Percentiles rank a stretch among this genome's conserved stretches.
Conservation (phyloP, 1,140 invertebrate genomes). For the Grapholita molesta region DNA sequence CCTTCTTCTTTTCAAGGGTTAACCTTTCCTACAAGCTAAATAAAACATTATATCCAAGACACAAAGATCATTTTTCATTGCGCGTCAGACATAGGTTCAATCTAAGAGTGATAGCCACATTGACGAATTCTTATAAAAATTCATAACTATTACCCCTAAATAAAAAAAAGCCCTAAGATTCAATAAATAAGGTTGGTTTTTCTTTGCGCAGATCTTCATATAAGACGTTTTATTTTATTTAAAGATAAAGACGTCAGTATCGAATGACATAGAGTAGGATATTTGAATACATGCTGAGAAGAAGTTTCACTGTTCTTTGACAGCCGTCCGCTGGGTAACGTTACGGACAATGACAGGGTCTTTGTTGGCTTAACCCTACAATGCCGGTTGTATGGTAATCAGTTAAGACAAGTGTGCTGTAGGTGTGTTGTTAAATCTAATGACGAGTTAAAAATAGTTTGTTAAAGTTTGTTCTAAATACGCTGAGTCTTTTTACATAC, state of each 20-base stretch:
- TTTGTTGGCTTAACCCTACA: slow-evolving; percentile 34
- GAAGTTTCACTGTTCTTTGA: slow-evolving; percentile 57
- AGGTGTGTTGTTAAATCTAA: not conserved
- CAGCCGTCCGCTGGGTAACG: slow-evolving; percentile 38
- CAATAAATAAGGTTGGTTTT: slow-evolving; percentile 24
- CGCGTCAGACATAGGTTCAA: slow-evolving; percentile 18
- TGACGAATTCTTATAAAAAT: slow-evolving; percentile 61
- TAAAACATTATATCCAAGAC: slow-evolving; percentile 22
- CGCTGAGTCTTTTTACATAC: not conserved
- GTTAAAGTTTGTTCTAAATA: not conserved
- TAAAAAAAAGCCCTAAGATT: slow-evolving; percentile 23
- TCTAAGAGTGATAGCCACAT: slow-evolving; percentile 57
- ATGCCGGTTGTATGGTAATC: slow-evolving; percentile 13
- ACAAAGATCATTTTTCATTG: not conserved
- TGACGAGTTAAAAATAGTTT: not conserved
- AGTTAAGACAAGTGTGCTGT: slow-evolving; percentile 13
- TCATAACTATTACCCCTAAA: not conserved
- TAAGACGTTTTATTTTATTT: slow-evolving; percentile 35
- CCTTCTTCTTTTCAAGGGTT: slow-evolving; percentile 43
- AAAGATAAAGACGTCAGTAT: slow-evolving; percentile 63
- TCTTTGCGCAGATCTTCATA: not conserved
- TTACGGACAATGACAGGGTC: slow-evolving; percentile 32
- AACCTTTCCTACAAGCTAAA: slow-evolving; percentile 13
- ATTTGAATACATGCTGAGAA: slow-evolving; percentile 70
- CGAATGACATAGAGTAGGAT: slow-evolving; percentile 60